Conservation (phyloP, 2,113 vertebrate species). For the Caranx melampygus region DNA sequence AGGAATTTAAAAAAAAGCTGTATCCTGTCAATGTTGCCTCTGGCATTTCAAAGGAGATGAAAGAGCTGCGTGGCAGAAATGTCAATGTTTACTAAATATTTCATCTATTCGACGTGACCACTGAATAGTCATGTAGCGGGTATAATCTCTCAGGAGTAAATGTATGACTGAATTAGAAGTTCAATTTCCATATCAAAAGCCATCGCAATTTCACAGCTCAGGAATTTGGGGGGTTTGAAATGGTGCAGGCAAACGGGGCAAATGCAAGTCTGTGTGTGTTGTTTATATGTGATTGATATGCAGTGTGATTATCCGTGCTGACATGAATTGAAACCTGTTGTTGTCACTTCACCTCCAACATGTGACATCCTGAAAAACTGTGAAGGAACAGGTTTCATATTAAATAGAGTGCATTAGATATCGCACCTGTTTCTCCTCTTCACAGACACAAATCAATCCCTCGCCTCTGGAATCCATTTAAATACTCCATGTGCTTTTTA, state of each 20-base stretch:
- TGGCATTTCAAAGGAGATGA: constrained; percentile 65
- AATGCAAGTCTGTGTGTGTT: background rate
- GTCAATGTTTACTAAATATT: constrained; percentile 69
- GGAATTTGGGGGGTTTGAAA: constrained; percentile 19
- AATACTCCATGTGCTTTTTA: background rate
- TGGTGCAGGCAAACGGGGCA: background rate
- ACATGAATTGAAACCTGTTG: constrained; percentile 19
- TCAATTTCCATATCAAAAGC: constrained; percentile 73
- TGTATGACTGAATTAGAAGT: constrained; percentile 62
- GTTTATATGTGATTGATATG: constrained; percentile 14
- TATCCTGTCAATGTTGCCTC: constrained; percentile 35
- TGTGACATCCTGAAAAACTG: constrained; percentile 40
- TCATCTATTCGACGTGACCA: constrained; percentile 63
- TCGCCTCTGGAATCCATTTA: background rate
- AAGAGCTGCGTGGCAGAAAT: constrained; percentile 60
- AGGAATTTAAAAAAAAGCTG: background rate
- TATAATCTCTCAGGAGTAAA: constrained; percentile 50
- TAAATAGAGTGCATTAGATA: background rate
- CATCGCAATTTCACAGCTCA: constrained; percentile 7
- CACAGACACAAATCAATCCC: background rate
- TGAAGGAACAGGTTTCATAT: constrained; percentile 52
- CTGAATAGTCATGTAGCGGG: constrained; percentile 43
- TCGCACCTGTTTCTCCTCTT: constrained; percentile 7
- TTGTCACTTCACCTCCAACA: constrained; percentile 17
- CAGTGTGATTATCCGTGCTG: constrained; percentile 2